Evolutionary conservation across 2,113 vertebrate species (phyloP).

Genomic region (Lipophrys pholis): DNA sequence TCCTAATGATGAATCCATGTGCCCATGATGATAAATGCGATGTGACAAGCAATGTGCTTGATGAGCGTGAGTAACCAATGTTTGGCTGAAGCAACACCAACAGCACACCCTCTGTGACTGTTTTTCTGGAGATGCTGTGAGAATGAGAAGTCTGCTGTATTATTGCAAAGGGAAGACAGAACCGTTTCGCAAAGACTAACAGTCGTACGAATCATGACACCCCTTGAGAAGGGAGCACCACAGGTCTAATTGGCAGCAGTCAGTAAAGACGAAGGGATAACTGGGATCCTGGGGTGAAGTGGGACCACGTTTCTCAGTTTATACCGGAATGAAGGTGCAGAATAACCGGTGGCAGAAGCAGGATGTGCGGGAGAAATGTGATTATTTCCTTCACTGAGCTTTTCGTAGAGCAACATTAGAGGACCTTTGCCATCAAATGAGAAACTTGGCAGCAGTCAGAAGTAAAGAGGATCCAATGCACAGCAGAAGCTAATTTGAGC

Average conservation of each 20-base stretch:
- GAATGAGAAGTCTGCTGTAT: neutral
- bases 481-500: neutral
- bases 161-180: constrained; percentile 2
- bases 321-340: constrained; percentile 1
- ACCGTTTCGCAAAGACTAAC: constrained; percentile 10
- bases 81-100: neutral
- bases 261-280: neutral
- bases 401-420: constrained; percentile 1
- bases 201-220: neutral
- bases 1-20: constrained; percentile 32
- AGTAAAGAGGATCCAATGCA: neutral
- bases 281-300: constrained; percentile 24
- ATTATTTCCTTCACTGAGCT: constrained; percentile 10
- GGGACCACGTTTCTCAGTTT: neutral
- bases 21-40: constrained; percentile 36
- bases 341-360: neutral
- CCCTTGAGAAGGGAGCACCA: neutral
- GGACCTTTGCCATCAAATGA: neutral
- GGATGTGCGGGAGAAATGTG: neutral
- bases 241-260: constrained; percentile 15
- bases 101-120: neutral
- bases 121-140: neutral
- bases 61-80: constrained; percentile 25
- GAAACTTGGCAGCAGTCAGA: neutral
- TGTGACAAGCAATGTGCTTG: constrained; percentile 27